Conservation (phyloP, 2,113 vertebrate genomes). For the Saimiri boliviensis region DNA sequence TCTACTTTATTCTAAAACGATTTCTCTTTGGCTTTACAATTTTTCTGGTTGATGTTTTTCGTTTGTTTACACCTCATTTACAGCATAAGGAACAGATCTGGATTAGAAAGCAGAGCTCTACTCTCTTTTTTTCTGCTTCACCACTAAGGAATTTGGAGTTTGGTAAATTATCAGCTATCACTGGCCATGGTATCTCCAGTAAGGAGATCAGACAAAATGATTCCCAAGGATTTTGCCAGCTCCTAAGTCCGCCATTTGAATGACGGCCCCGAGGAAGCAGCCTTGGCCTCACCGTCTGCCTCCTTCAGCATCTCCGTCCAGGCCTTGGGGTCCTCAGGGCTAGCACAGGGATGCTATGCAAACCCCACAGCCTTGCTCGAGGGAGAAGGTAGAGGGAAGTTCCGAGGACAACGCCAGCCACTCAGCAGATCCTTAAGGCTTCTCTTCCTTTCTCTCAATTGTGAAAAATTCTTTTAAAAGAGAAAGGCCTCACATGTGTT, state of each 20-base stretch:
- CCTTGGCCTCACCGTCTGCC: neutral
- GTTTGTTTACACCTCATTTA: neutral
- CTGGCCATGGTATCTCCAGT: neutral
- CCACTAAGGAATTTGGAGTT: neutral
- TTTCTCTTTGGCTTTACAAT: constrained; percentile 37
- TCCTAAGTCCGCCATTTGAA: neutral
- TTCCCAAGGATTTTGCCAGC: neutral
- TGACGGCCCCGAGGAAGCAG: too few relatives aligned
- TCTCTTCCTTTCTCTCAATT: neutral
- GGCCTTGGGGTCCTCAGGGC: accelerated
- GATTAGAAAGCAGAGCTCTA: neutral
- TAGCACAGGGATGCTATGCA: accelerated
- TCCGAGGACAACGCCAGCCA: neutral
- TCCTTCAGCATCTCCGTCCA: accelerated
- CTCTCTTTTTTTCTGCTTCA: neutral
- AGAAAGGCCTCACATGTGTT: neutral
- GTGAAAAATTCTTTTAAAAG: neutral
- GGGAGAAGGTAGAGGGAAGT: accelerated
- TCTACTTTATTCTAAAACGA: neutral
- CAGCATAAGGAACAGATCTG: neutral
- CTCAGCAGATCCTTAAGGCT: too few relatives aligned
- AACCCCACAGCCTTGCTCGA: neutral
- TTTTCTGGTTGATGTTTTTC: neutral
- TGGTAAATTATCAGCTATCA: neutral
- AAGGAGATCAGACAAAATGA: neutral